Conservation (phyloP, 2,888 invertebrate species). For the Bhutanitis thaidina region DNA sequence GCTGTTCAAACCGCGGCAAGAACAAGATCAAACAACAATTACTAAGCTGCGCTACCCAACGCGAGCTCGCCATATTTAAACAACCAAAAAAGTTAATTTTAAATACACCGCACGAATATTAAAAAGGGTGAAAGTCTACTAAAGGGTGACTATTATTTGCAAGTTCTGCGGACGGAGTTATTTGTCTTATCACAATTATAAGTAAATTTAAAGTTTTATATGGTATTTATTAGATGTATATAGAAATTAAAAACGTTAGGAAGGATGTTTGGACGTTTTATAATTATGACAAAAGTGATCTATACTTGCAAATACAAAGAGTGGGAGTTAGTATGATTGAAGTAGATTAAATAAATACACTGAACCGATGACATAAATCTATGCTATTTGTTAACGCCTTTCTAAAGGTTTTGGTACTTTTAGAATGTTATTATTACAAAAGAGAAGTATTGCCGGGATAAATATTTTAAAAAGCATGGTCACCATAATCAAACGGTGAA, state of each 20-base stretch:
- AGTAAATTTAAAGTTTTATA: too few relatives aligned
- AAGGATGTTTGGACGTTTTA: too few relatives aligned
- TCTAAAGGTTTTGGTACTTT: too few relatives aligned
- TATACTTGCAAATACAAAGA: too few relatives aligned
- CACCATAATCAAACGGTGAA: conserved; percentile 38
- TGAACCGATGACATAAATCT: too few relatives aligned
- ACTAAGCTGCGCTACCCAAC: conserved; percentile 34
- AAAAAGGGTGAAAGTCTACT: conserved; percentile 49
- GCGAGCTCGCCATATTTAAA: conserved; percentile 53
- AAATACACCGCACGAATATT: conserved; percentile 58
- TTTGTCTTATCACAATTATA: too few relatives aligned
- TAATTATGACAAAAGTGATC: too few relatives aligned
- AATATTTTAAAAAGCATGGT: conserved; percentile 18
- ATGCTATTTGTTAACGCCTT: too few relatives aligned
- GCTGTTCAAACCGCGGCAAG: conserved; percentile 27
- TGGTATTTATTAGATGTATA: too few relatives aligned
- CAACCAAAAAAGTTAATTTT: conserved; percentile 63
- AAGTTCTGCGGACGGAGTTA: background rate
- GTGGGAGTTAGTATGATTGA: too few relatives aligned
- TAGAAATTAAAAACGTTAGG: too few relatives aligned
- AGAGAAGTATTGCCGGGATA: background rate
- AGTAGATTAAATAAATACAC: too few relatives aligned
- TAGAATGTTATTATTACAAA: background rate
- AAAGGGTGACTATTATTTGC: conserved; percentile 37
- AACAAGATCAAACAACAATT: conserved; percentile 59